Percentiles rank a stretch among this genome's conserved stretches.
phyloP scores from a whole-genome alignment of 2,113 vertebrate species.

The Cyanoramphus novaezelandiae region DNA sequence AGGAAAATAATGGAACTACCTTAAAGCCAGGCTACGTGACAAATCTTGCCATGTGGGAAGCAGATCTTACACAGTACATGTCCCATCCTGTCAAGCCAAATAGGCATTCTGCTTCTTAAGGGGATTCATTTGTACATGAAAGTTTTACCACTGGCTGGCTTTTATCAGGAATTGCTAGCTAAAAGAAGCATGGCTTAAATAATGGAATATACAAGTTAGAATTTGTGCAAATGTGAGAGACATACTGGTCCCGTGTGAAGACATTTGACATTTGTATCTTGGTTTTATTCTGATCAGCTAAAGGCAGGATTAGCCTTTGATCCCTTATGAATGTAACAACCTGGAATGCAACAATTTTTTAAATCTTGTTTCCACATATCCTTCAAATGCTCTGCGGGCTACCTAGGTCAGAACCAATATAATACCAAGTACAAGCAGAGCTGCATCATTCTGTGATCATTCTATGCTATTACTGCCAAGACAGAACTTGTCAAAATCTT shows the following conservation, averaged over 20 bases:
- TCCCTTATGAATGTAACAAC: constrained; percentile 7
- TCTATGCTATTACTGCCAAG: background rate
- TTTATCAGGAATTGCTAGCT: background rate
- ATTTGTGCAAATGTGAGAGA: background rate
- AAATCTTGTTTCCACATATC: background rate
- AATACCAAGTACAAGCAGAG: background rate
- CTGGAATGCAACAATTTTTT: background rate
- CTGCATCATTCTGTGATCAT: background rate
- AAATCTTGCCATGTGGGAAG: constrained; percentile 6
- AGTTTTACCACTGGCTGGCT: background rate
- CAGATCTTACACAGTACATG: background rate
- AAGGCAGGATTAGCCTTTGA: constrained; percentile 45
- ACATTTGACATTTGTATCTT: constrained; percentile 9
- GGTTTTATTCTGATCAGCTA: background rate
- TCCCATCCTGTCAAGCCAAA: constrained; percentile 8
- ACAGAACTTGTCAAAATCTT: constrained; percentile 11
- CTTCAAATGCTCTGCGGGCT: background rate
- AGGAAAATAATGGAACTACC: background rate
- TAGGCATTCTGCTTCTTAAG: background rate
- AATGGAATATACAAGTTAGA: background rate
- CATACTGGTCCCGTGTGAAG: background rate
- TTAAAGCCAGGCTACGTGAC: background rate
- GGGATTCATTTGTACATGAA: constrained; percentile 22
- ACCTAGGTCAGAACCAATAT: background rate
- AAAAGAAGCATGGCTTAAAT: background rate